A percentile compares a stretch with the other conserved stretches of the same genome.
These are phyloP conservation scores for Triplophysa rosa DNA, from an alignment of 2,113 vertebrate genomes.

Conservation along the genomic window DNA sequence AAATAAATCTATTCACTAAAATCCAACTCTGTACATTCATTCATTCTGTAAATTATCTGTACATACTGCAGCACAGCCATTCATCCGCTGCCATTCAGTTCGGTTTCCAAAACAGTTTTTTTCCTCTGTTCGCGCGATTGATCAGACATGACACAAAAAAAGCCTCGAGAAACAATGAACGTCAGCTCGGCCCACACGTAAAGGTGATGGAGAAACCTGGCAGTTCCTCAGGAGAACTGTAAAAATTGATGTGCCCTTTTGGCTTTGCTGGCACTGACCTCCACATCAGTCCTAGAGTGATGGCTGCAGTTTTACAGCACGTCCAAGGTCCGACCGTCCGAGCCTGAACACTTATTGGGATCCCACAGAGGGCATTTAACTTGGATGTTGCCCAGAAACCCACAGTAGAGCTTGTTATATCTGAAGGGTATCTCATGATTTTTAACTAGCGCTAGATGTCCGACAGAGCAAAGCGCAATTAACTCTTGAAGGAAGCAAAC, in stretches of 20 bases:
- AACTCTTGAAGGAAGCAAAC: conserved; percentile 45
- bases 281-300: conserved; percentile 60
- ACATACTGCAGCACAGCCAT: not conserved
- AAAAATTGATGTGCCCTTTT: conserved; percentile 78
- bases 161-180: conserved; percentile 66
- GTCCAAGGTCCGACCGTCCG: conserved; percentile 56
- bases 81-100: conserved; percentile 9
- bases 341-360: conserved; percentile 44
- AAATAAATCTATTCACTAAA: too few relatives aligned
- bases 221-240: conserved; percentile 67
- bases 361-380: conserved; percentile 39
- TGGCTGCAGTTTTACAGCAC: conserved; percentile 65
- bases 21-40: too few relatives aligned
- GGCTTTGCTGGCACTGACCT: conserved; percentile 74
- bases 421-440: conserved; percentile 53
- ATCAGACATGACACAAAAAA: conserved; percentile 69
- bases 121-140: conserved; percentile 45
- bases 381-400: conserved; percentile 52
- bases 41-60: too few relatives aligned
- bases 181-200: conserved; percentile 64
- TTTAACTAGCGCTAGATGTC: conserved; percentile 54
- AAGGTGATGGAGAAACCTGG: conserved; percentile 64
- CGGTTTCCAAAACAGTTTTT: conserved; percentile 14
- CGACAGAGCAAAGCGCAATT: conserved; percentile 50
- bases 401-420: conserved; percentile 60